Base-by-base conservation (phyloP, 2,797 vertebrate genomes). In the Australoheros facetus region DNA sequence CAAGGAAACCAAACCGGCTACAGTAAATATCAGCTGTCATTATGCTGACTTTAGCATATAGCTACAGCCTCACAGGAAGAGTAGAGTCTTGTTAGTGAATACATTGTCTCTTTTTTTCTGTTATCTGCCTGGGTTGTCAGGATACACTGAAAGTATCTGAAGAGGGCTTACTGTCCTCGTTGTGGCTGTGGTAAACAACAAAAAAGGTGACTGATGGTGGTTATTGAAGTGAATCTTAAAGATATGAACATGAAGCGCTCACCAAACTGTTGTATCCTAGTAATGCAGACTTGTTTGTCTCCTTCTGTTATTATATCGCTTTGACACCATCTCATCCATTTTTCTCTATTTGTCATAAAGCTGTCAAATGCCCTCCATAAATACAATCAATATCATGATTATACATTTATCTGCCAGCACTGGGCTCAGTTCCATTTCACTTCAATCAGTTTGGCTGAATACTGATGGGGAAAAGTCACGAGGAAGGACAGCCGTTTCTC, bases 321-420 rank as follows among this genome's bases (percentile, higher is more conserved):
- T 59, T 30, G 71, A 79, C 77, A 75, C 19, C 16, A 81, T 85
- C 59, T 17, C 71, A 39, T 81, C 78, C 71, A 74, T 89, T 83
- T 51, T 60, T 82, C 75, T 69, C 75, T 58, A 72, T 85, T 83
- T 30, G 76, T 87, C 82, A 75, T 78, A 81, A 86, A 87, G 77
- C 81, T 88, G 90, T 91, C 88, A 81, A 75, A 85, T 2, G 37
- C 75, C 75, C 80, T 53, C 83, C 80, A 84, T 80, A 77, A 91
- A 80, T 79, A 88, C 77, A 89, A 87, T 83, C 81, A 76, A 92
- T 90, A 78, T 59, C 53, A 64, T 56, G 80, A 87, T 91, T 69
- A 32, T 51, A 69, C 83, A 82, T 71, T 72, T 78, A 79, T 71
- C 85, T 80, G 82, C 79, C 82, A 64, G 78, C 42, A 17, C 85